A percentile compares a stretch with the other conserved stretches of the same genome.
Conservation (phyloP, 1,140 invertebrate species). For the Psix sp. region DNA sequence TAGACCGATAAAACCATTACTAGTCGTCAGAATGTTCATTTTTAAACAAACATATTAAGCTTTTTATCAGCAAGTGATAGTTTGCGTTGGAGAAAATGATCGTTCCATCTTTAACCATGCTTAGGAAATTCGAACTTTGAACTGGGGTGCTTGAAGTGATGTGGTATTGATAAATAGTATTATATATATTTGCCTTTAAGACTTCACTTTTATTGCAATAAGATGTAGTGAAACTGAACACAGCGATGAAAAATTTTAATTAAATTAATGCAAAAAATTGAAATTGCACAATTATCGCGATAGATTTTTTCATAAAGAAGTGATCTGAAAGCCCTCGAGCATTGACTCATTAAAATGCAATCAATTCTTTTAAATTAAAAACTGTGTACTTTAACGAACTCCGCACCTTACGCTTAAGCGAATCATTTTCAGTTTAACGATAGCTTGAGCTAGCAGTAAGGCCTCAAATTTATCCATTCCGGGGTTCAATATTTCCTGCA, state of each 20-base stretch:
- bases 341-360: constrained; percentile 25
- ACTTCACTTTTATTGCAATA: too few relatives aligned
- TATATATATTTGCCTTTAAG: too few relatives aligned
- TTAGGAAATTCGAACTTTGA: too few relatives aligned
- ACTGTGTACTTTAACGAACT: constrained; percentile 28
- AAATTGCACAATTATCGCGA: constrained; percentile 10
- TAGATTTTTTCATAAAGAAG: constrained; percentile 15
- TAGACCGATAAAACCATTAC: too few relatives aligned
- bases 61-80: too few relatives aligned
- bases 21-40: too few relatives aligned
- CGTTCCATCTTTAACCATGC: too few relatives aligned
- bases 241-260: not conserved
- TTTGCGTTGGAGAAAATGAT: too few relatives aligned
- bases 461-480: constrained; percentile 18
- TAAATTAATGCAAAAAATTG: constrained; percentile 12
- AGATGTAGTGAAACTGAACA: too few relatives aligned
- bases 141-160: too few relatives aligned
- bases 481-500: constrained; percentile 19
- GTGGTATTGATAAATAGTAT: too few relatives aligned
- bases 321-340: constrained; percentile 3
- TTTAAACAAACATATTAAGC: too few relatives aligned
- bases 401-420: constrained; percentile 15
- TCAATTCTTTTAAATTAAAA: constrained; percentile 43
- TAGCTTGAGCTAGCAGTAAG: constrained; percentile 14
- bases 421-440: constrained; percentile 34